Conservation (phyloP, 2,888 invertebrate genomes). For the Gymnosoma rotundatum region DNA sequence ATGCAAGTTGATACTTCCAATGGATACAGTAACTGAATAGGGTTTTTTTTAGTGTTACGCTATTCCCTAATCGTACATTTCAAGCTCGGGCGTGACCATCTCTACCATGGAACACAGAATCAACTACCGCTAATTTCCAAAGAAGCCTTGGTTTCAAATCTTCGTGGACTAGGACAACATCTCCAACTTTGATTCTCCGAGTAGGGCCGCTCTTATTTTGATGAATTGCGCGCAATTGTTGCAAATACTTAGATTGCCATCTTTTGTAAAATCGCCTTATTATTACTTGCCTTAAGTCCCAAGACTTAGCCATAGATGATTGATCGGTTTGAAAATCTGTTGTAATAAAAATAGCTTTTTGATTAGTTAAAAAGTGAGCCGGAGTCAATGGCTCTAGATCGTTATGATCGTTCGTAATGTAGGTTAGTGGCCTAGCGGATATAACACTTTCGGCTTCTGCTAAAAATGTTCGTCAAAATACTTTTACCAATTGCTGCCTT, state of each 20-base stretch:
- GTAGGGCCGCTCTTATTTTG: constrained; percentile 36
- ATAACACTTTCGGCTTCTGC: constrained; percentile 60
- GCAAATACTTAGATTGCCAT: constrained; percentile 56
- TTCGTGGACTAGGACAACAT: constrained; percentile 62
- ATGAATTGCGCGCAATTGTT: constrained; percentile 56
- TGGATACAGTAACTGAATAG: constrained; percentile 44
- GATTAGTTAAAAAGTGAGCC: constrained; percentile 16
- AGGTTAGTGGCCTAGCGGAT: constrained; percentile 59
- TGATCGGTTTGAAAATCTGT: constrained; percentile 29
- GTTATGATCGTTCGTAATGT: constrained; percentile 58
- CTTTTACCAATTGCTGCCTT: constrained; percentile 66
- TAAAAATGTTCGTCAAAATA: constrained; percentile 43
- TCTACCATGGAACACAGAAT: not conserved
- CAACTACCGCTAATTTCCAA: constrained; percentile 60
- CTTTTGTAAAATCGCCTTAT: constrained; percentile 50
- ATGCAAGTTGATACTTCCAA: constrained; percentile 4
- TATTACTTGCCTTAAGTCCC: constrained; percentile 49
- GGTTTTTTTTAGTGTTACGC: constrained; percentile 47
- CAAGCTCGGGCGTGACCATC: constrained; percentile 42
- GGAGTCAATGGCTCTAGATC: constrained; percentile 46
- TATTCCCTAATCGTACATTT: constrained; percentile 50
- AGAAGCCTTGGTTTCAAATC: constrained; percentile 52
- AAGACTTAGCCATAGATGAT: constrained; percentile 41
- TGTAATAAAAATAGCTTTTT: constrained; percentile 33
- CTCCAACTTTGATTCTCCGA: constrained; percentile 43